Percentiles rank a stretch among this genome's conserved stretches.
phyloP scores from a whole-genome alignment of 2,113 vertebrate species.

The Sphyrna mokarran region DNA sequence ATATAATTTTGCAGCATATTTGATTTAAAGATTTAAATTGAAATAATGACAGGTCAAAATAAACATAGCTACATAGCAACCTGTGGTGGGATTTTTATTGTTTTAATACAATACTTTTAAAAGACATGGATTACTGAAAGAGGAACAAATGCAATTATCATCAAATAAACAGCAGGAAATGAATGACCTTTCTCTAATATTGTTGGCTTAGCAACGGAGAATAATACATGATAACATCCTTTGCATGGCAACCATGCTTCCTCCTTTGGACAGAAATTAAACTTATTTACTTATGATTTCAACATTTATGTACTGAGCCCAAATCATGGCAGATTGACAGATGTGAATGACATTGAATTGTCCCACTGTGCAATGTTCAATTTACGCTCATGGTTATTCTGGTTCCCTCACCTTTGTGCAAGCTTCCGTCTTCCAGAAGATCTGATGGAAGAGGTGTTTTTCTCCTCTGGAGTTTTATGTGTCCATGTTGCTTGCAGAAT shows the following conservation, averaged over 20 bases:
- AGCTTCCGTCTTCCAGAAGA: background rate
- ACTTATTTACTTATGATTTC: background rate
- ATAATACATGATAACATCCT: background rate
- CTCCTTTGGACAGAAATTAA: background rate
- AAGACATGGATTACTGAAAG: background rate
- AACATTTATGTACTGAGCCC: background rate
- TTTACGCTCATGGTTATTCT: background rate
- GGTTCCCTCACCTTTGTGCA: background rate
- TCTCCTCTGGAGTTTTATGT: background rate
- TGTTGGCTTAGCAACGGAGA: slow-evolving; percentile 9
- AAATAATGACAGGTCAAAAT: background rate
- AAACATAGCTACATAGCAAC: background rate
- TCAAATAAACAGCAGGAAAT: background rate
- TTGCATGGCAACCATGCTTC: background rate
- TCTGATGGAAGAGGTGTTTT: too few species aligned
- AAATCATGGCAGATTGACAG: background rate
- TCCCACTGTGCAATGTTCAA: background rate
- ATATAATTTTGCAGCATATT: background rate
- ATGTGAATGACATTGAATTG: background rate
- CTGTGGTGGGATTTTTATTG: background rate
- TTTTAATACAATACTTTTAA: background rate
- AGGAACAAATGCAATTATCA: background rate
- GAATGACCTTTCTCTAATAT: slow-evolving; percentile 25
- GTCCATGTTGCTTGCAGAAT: background rate
- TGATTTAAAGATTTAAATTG: background rate